Base-by-base conservation (phyloP, 2,113 vertebrate species). In the Podocnemis expansa region DNA sequence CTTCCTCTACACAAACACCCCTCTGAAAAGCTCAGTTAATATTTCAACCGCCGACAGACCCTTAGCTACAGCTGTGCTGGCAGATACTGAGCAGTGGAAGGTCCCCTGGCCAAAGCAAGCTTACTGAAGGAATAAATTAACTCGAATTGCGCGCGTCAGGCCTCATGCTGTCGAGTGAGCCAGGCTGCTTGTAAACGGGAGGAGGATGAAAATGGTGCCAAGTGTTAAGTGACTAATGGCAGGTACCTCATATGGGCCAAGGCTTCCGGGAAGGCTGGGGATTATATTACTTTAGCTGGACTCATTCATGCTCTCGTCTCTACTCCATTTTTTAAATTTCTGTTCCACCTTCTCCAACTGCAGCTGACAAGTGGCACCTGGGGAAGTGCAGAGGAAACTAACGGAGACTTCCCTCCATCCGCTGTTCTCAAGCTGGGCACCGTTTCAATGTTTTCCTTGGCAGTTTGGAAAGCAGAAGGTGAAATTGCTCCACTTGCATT, bases 361-460 rank as follows among this genome's bases (percentile, higher is more conserved):
- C 0, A 29, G 22, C 55, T 80, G 80, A 82, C 92, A 70, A 85
- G 88, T n/a, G 79, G 56, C 82, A 27, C 5, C 82, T 9, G 82
- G 85, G 79, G 82, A 90, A 1, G 0, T 1, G 2, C 9, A 0
- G 2, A 76, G 58, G 25, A 1, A 1, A 43, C 31, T 3, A 2
- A 0, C 19, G 52, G 47, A 4, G 31, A 34, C 27, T 41, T 84
- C 21, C 29, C 5, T 27, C 56, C 34, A 14, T 41, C 24, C 73
- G 11, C 73, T 12, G 4, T 45, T 43, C 43, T 45, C 73, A 25
- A 27, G 43, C 73, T 43, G 73, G 73, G 73, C 73, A 45, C 25
- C 13, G 13, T 10, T 14, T 76, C 73, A 29, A 14, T 16, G 22
- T 76, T 54, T 67, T 73, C 34, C 79, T 29, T 0, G 7, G 83